Evolutionary conservation across 2,888 invertebrate species (phyloP).

Genomic region (Oasisia sp.): DNA sequence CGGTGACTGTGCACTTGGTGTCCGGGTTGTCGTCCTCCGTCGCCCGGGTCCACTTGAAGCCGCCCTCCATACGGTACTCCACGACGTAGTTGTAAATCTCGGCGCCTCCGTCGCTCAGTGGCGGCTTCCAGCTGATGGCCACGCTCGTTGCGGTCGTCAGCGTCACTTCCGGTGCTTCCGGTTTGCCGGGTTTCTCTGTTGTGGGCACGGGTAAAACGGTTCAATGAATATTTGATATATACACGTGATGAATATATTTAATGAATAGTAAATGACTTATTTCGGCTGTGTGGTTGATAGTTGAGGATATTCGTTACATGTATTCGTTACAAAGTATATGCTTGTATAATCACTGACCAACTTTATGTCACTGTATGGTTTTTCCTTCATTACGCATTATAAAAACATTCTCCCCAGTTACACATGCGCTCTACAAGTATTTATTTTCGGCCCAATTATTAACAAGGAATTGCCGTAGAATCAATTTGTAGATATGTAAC

Average conservation of each 20-base stretch:
- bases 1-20: constrained; percentile 36
- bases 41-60: constrained; percentile 57
- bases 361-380: background rate
- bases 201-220: background rate
- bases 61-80: constrained; percentile 76
- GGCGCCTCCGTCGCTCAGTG: constrained; percentile 45
- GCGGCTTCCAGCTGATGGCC: constrained; percentile 72
- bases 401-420: background rate
- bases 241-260: background rate
- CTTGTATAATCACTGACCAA: background rate
- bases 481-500: too few relatives aligned
- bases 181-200: constrained; percentile 67
- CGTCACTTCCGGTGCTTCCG: constrained; percentile 36
- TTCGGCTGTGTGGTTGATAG: too few relatives aligned
- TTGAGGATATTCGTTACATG: too few relatives aligned
- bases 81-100: constrained; percentile 47
- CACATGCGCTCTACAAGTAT: too few relatives aligned
- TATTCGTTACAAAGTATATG: too few relatives aligned
- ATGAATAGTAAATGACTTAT: background rate
- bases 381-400: background rate
- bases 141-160: constrained; percentile 76
- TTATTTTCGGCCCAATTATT: too few relatives aligned
- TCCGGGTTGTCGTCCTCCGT: constrained; percentile 32
- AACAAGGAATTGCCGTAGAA: too few relatives aligned
- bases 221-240: background rate